phyloP scores from a whole-genome alignment of 1,140 invertebrate genomes.

The Rhynchophorus ferrugineus region DNA sequence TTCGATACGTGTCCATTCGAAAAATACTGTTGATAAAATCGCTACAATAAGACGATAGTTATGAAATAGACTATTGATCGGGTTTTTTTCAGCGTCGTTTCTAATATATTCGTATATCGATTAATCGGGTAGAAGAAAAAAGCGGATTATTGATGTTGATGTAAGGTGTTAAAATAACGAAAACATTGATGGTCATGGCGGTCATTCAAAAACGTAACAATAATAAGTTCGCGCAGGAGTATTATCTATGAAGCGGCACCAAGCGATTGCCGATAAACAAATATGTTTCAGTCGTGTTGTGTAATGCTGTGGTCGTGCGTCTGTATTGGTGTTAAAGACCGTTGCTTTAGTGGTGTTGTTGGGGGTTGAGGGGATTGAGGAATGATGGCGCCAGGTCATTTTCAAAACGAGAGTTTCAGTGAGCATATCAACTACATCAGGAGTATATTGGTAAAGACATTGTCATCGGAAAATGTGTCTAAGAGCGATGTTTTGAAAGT shows the following conservation, averaged over 20 bases:
- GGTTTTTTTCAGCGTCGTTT: too few relatives aligned
- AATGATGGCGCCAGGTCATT: conserved; percentile 8
- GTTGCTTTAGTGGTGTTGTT: too few relatives aligned
- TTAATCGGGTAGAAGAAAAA: too few relatives aligned
- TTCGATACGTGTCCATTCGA: too few relatives aligned
- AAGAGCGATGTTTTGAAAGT: conserved; percentile 30
- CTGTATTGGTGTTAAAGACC: too few relatives aligned
- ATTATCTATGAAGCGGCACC: conserved; percentile 21
- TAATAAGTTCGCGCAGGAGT: conserved; percentile 14
- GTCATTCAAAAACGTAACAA: conserved; percentile 10
- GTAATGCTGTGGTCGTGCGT: conserved; percentile 14
- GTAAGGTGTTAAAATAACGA: conserved; percentile 7
- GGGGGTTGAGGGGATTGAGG: too few relatives aligned
- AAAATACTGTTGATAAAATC: too few relatives aligned
- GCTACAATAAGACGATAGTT: too few relatives aligned
- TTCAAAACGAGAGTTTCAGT: conserved; percentile 19
- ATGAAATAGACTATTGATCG: too few relatives aligned
- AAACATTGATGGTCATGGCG: conserved; percentile 13
- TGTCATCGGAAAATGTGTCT: conserved; percentile 52
- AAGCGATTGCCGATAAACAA: conserved; percentile 17
- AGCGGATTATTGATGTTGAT: too few relatives aligned
- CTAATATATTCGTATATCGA: too few relatives aligned
- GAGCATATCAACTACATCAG: conserved; percentile 45
- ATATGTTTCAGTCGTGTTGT: conserved; percentile 18
- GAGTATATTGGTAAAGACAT: conserved; percentile 52